Evolutionary conservation across 2,797 vertebrate genomes (phyloP).

Genomic region (Poeciliopsis gracilis): DNA sequence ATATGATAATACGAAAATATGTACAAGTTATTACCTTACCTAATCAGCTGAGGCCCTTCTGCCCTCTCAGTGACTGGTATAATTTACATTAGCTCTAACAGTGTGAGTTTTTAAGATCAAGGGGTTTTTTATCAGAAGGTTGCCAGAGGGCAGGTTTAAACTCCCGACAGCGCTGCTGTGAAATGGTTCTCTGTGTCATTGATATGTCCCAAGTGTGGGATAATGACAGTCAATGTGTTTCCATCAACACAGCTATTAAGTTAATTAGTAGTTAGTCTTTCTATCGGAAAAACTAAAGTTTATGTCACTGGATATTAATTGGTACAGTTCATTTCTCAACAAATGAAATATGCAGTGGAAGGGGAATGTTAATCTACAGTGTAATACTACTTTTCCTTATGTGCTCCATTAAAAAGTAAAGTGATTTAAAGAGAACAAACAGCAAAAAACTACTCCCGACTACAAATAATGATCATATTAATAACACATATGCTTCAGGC

Average conservation of each 20-base stretch:
- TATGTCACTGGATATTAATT: constrained; percentile 29
- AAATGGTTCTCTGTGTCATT: constrained; percentile 35
- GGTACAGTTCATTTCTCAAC: constrained; percentile 27
- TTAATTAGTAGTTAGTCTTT: constrained; percentile 43
- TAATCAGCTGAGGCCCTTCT: constrained; percentile 28
- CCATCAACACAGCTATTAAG: constrained; percentile 47
- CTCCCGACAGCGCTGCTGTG: constrained; percentile 13
- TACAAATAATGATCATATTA: constrained; percentile 47
- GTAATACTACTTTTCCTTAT: constrained; percentile 18
- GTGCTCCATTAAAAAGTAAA: constrained; percentile 24
- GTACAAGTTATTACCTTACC: constrained; percentile 19
- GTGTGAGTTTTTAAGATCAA: constrained; percentile 31
- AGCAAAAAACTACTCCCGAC: constrained; percentile 9
- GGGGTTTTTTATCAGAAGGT: constrained; percentile 23
- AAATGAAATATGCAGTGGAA: constrained; percentile 33
- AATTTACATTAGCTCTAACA: constrained; percentile 3
- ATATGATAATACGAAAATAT: constrained; percentile 20
- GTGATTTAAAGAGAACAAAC: constrained; percentile 28
- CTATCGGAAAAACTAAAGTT: constrained; percentile 20
- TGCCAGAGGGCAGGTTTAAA: background rate
- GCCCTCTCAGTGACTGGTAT: constrained; percentile 5
- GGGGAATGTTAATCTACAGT: constrained; percentile 18
- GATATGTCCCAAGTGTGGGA: constrained; percentile 41
- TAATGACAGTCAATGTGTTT: constrained; percentile 60
- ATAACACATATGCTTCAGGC: constrained; percentile 44